Conservation (phyloP, 2,797 vertebrate genomes). For the Glossophaga mutica region DNA sequence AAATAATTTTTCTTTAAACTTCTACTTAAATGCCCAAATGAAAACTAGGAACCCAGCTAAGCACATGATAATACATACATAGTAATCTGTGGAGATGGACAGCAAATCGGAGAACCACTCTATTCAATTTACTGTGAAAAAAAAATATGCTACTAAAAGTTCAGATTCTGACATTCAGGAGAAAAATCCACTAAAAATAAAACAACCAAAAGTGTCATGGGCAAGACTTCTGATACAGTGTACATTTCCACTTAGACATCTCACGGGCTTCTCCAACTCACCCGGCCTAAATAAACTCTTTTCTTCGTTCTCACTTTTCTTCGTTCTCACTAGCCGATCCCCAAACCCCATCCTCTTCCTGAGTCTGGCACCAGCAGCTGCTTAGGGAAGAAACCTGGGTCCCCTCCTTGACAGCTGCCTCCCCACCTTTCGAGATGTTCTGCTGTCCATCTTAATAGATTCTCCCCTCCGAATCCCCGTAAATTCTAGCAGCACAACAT, state of each 20-base stretch:
- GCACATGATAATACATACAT: neutral
- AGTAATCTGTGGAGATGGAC: neutral
- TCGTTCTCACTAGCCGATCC: neutral
- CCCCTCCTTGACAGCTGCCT: neutral
- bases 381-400: neutral
- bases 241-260: neutral
- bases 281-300: neutral
- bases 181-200: neutral
- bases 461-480: rapidly evolving
- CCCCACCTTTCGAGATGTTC: neutral
- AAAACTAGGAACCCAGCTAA: neutral
- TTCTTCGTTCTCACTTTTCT: neutral
- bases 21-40: neutral
- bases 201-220: neutral
- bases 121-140: neutral
- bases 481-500: neutral
- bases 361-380: neutral
- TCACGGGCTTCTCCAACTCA: neutral
- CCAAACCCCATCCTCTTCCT: neutral
- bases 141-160: neutral
- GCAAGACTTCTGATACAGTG: neutral
- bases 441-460: neutral
- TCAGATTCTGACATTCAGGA: neutral
- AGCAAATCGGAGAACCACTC: neutral
- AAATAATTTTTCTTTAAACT: slow-evolving; percentile 25